Conservation (phyloP, 1,140 invertebrate genomes). For the Hypothenemus hampei region DNA sequence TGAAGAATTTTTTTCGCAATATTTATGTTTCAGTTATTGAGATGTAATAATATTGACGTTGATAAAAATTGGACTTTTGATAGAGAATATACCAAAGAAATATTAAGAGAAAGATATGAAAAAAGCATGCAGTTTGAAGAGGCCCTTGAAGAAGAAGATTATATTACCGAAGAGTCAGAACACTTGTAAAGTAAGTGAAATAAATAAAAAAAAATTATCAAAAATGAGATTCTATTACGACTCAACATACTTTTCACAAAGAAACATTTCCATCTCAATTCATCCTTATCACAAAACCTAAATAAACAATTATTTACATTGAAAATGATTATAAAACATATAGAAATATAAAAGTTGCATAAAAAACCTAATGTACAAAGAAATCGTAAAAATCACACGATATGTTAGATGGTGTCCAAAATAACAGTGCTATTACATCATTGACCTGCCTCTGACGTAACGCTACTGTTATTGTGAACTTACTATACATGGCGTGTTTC, state of each 20-base stretch:
- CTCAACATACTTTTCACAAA: slow-evolving; percentile 3
- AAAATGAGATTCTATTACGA: slow-evolving; percentile 13
- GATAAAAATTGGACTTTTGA: slow-evolving; percentile 36
- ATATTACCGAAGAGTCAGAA: slow-evolving; percentile 26
- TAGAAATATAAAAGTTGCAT: not conserved
- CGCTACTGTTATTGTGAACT: not conserved
- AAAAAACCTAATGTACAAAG: not conserved
- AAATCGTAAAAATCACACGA: not conserved
- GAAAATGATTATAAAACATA: not conserved
- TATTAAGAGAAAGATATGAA: slow-evolving; percentile 16
- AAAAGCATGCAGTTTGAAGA: not conserved
- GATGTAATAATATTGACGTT: slow-evolving; percentile 18
- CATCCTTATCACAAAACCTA: slow-evolving; percentile 8
- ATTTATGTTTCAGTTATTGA: slow-evolving; percentile 25
- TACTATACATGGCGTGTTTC: not conserved
- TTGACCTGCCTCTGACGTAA: not conserved
- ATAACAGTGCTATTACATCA: not conserved
- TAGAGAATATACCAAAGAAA: slow-evolving; percentile 31
- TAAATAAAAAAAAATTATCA: slow-evolving; percentile 2
- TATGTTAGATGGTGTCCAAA: not conserved
- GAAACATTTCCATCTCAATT: slow-evolving; percentile 1
- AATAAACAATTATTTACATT: slow-evolving; percentile 7
- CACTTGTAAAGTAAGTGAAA: not conserved
- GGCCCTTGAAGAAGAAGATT: slow-evolving; percentile 28
- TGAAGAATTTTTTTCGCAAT: not conserved